Conservation (phyloP, 2,113 vertebrate genomes). For the Spizaetus ornatus region DNA sequence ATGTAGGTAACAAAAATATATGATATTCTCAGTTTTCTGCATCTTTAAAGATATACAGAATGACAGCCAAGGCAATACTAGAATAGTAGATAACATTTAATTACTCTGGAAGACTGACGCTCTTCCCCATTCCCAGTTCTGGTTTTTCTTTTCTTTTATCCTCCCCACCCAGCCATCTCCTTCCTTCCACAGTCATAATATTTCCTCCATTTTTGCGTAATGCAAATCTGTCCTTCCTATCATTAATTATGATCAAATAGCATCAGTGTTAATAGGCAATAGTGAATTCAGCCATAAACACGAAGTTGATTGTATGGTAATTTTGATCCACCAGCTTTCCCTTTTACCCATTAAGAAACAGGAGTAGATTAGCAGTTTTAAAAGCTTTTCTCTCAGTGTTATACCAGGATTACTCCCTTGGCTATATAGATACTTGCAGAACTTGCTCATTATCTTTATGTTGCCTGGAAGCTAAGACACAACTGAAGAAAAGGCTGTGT, state of each 20-base stretch:
- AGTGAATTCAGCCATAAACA: constrained; percentile 9
- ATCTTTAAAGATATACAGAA: not conserved
- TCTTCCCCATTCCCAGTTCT: not conserved
- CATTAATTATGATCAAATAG: not conserved
- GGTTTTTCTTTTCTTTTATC: not conserved
- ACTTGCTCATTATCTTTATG: not conserved
- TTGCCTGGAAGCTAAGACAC: not conserved
- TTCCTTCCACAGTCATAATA: not conserved
- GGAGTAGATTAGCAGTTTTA: not conserved
- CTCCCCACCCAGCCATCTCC: not conserved
- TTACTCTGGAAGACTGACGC: not conserved
- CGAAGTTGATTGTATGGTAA: not conserved
- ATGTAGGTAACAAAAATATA: not conserved
- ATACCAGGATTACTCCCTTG: not conserved
- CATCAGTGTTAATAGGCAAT: not conserved
- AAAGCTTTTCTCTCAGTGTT: not conserved
- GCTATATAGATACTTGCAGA: not conserved
- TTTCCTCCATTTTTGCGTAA: not conserved
- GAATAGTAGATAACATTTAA: not conserved
- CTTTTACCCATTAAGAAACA: not conserved
- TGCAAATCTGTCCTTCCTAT: not conserved
- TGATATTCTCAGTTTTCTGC: not conserved
- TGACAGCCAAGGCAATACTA: not conserved
- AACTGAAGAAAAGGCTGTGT: not conserved
- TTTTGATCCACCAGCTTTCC: not conserved